These are phyloP conservation scores for Mylabris sibirica DNA, from an alignment of 2,888 invertebrate genomes.

Conservation along the genomic window DNA sequence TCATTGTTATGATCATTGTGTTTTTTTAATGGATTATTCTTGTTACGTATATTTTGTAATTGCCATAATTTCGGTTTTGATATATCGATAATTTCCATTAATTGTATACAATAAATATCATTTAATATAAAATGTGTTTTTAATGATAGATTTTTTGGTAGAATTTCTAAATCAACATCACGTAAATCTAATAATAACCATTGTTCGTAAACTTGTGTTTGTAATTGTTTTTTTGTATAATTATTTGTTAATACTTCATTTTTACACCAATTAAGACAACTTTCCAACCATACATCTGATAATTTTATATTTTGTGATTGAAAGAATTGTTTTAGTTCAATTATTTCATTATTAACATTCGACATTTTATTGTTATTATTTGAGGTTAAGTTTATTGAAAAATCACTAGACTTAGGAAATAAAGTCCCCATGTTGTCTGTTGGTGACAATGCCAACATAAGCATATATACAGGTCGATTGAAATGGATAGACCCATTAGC, in stretches of 20 bases:
- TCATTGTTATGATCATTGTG: slow-evolving; percentile 64
- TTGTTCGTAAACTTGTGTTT: slow-evolving; percentile 69
- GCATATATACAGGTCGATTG: no score
- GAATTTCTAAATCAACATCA: slow-evolving; percentile 68
- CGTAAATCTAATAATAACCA: slow-evolving; percentile 73
- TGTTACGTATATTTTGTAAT: slow-evolving; percentile 61
- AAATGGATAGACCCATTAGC: no score
- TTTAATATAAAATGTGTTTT: slow-evolving; percentile 60
- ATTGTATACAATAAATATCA: slow-evolving; percentile 70
- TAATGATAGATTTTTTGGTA: slow-evolving; percentile 66
- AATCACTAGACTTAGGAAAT: no score
- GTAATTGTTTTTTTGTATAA: slow-evolving; percentile 63
- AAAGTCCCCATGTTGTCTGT: no score
- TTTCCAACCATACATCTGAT: slow-evolving; percentile 56
- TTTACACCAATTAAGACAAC: slow-evolving; percentile 66
- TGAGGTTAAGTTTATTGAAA: no score
- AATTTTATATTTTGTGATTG: slow-evolving; percentile 44
- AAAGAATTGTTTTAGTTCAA: slow-evolving; percentile 48
- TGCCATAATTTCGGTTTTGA: slow-evolving; percentile 63
- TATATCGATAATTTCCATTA: slow-evolving; percentile 69
- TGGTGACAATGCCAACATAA: no score
- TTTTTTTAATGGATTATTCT: slow-evolving; percentile 60
- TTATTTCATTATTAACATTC: no score
- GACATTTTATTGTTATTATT: no score
- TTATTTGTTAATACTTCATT: slow-evolving; percentile 58